phyloP scores from a whole-genome alignment of 2,888 invertebrate genomes.

The Trachelus troglodyta region DNA sequence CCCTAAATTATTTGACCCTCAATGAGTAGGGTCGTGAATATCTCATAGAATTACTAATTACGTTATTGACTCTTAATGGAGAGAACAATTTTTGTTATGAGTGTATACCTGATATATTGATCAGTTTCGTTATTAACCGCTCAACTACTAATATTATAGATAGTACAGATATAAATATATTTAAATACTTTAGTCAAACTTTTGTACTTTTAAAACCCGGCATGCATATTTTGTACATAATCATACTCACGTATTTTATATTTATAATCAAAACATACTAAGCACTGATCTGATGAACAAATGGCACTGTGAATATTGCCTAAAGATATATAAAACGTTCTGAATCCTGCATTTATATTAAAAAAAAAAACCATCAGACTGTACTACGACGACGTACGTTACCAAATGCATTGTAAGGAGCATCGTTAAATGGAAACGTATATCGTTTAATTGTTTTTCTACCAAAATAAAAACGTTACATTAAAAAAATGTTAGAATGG shows the following conservation, averaged over 20 bases:
- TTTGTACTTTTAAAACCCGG: background rate
- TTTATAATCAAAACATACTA: conserved; percentile 7
- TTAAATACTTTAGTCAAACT: background rate
- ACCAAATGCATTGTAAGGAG: too few species aligned
- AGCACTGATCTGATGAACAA: background rate
- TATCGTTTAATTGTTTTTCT: background rate
- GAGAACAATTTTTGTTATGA: background rate
- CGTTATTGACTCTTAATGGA: background rate
- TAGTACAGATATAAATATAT: background rate
- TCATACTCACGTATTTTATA: background rate
- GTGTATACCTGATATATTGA: background rate
- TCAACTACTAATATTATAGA: background rate
- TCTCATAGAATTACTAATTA: background rate
- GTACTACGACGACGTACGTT: background rate
- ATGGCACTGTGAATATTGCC: background rate
- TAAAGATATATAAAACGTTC: background rate
- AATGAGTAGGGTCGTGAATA: background rate
- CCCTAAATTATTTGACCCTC: background rate
- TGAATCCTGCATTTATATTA: background rate
- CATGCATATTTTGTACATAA: conserved; percentile 1
- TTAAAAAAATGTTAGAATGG: background rate
- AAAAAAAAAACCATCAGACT: background rate
- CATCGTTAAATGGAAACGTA: background rate
- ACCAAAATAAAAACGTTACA: background rate
- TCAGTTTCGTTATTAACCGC: background rate